Conservation (phyloP, 1,140 invertebrate genomes). For the Rhizoglyphus robini region DNA sequence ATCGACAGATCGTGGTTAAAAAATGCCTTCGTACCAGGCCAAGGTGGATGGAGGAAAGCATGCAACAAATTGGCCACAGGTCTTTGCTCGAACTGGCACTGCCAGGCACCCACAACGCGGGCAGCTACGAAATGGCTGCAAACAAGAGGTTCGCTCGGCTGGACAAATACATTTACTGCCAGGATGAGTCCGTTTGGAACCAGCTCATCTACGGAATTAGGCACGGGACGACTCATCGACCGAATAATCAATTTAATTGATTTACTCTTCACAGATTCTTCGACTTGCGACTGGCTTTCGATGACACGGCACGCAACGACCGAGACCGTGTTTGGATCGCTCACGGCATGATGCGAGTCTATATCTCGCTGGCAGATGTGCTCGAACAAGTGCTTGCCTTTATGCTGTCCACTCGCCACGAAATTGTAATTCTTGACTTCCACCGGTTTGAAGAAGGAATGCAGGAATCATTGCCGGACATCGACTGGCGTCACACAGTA, state of each 20-base stretch:
- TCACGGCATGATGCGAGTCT: conserved; percentile 29
- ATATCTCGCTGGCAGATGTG: conserved; percentile 28
- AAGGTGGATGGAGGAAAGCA: conserved; percentile 48
- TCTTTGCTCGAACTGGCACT: conserved; percentile 42
- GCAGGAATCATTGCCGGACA: conserved; percentile 17
- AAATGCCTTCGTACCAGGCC: conserved; percentile 49
- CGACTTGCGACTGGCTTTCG: conserved; percentile 31
- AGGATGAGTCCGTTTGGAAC: conserved; percentile 32
- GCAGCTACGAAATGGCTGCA: conserved; percentile 38
- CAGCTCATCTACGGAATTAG: conserved; percentile 32
- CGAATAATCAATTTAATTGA: neutral
- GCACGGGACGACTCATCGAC: conserved; percentile 13
- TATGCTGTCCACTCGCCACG: conserved; percentile 27
- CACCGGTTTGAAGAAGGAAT: conserved; percentile 32
- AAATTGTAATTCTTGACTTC: conserved; percentile 33
- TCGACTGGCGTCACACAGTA: conserved; percentile 34
- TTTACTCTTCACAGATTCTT: conserved; percentile 26
- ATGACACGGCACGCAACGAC: conserved; percentile 23
- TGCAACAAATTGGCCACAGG: conserved; percentile 32
- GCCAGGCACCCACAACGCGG: conserved; percentile 50
- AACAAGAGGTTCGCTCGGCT: neutral
- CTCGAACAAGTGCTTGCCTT: conserved; percentile 29
- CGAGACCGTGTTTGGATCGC: conserved; percentile 31
- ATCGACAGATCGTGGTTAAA: conserved; percentile 32
- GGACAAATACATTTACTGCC: conserved; percentile 21